Base-by-base conservation (phyloP, 2,113 vertebrate genomes). In the Zeus faber region DNA sequence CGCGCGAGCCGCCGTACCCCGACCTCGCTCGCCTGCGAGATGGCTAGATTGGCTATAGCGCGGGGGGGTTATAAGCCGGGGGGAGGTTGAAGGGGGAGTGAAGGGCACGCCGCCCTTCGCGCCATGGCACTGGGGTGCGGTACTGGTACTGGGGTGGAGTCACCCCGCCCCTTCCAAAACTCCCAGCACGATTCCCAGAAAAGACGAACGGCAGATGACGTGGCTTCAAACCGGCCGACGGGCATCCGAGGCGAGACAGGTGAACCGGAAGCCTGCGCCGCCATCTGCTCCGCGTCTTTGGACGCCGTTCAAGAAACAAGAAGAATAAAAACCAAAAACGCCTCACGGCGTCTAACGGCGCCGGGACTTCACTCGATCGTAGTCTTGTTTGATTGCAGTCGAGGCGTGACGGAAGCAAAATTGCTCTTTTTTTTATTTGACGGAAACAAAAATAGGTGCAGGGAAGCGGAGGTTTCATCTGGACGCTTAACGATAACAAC, bases 31-130 rank as follows among this genome's bases (percentile, higher is more conserved):
- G n/a, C 69, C 80, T n/a, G n/a, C n/a, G n/a, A n/a, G n/a, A n/a
- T n/a, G n/a, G n/a, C n/a, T n/a, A n/a, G 84, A 83, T 81, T 86
- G 82, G 72, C 75, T 81, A 14, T 37, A 59, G 64, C 16, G 53
- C 62, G 43, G 35, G 62, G 43, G 35, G 62, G 61, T 70, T 70
- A 49, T 45, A 79, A 43, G 62, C 65, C 26, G 41, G 54, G 41
- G 54, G 59, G 68, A 73, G 83, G 60, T 62, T 66, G n/a, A n/a
- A n/a, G n/a, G n/a, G n/a, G 22, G 40, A 76, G 68, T 62, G 73
- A 71, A 80, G 64, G 72, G 47, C 65, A 71, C 57, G 16, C 35
- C 10, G 29, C 46, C 25, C 20, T 21, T 58, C 50, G n/a, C n/a
- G n/a, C n/a, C n/a, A n/a, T n/a, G n/a, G n/a, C n/a, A n/a, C n/a